A percentile compares a stretch with the other conserved stretches of the same genome.
Conservation (phyloP, 2,888 invertebrate genomes). For the Zygothrica quintamaculata region DNA sequence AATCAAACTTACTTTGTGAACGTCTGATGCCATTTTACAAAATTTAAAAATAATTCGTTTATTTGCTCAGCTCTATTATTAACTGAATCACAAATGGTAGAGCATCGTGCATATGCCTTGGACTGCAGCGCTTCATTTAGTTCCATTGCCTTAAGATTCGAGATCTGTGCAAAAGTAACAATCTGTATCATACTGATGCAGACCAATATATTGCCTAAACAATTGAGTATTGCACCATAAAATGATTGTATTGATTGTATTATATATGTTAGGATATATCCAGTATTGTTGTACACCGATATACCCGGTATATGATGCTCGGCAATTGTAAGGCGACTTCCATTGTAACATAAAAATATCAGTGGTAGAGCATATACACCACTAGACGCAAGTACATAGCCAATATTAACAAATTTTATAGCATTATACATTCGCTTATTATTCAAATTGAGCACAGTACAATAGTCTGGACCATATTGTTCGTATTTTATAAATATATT, state of each 20-base stretch:
- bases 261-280: constrained; percentile 38
- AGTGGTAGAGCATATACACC: too few species aligned
- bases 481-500: too few species aligned
- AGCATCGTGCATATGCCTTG: not conserved
- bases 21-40: constrained; percentile 38
- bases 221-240: constrained; percentile 47
- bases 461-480: too few species aligned
- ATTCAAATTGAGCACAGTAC: not conserved
- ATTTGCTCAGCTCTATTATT: too few species aligned
- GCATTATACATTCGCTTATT: not conserved
- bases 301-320: constrained; percentile 45
- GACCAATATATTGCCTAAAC: constrained; percentile 43
- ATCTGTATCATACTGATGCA: constrained; percentile 38
- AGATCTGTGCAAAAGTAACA: constrained; percentile 14
- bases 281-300: constrained; percentile 30
- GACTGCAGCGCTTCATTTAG: not conserved
- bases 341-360: not conserved
- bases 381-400: not conserved
- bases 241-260: constrained; percentile 35
- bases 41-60: not conserved
- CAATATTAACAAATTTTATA: too few species aligned
- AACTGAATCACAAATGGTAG: too few species aligned
- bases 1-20: constrained; percentile 15
- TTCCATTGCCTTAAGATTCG: not conserved
- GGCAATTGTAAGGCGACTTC: not conserved